phyloP scores from a whole-genome alignment of 2,888 invertebrate genomes.

The Coelogynopora nodosa region DNA sequence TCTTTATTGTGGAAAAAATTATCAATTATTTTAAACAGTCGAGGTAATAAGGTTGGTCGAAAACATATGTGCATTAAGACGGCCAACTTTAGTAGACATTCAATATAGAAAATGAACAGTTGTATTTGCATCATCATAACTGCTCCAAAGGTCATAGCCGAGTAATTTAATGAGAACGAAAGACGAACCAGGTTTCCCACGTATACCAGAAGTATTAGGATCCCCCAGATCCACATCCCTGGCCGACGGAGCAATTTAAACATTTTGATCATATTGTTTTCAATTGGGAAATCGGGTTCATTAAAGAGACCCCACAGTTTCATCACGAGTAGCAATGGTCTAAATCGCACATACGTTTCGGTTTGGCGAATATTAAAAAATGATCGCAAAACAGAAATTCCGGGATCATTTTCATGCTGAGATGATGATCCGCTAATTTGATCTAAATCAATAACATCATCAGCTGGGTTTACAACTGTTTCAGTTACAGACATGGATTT shows the following conservation, averaged over 20 bases:
- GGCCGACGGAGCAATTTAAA: not conserved
- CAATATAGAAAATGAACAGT: not conserved
- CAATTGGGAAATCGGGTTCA: not conserved
- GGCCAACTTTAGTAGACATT: not conserved
- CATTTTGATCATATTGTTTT: not conserved
- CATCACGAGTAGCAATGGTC: not conserved
- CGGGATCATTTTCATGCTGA: too few species aligned
- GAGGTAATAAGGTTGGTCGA: not conserved
- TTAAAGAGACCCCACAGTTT: not conserved
- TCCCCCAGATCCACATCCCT: not conserved
- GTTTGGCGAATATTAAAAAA: not conserved
- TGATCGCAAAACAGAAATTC: too few species aligned
- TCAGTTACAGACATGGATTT: too few species aligned
- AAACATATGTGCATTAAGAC: not conserved
- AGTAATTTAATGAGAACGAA: not conserved
- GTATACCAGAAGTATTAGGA: not conserved
- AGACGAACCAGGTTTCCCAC: not conserved
- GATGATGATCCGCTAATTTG: too few species aligned
- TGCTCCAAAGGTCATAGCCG: not conserved
- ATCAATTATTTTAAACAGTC: not conserved
- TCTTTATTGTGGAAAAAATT: not conserved
- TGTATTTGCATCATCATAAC: not conserved
- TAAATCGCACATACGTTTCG: not conserved
- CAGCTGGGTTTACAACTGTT: too few species aligned
- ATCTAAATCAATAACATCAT: too few species aligned